Conservation (phyloP, 2,888 invertebrate species). For the Morpho achilles region DNA sequence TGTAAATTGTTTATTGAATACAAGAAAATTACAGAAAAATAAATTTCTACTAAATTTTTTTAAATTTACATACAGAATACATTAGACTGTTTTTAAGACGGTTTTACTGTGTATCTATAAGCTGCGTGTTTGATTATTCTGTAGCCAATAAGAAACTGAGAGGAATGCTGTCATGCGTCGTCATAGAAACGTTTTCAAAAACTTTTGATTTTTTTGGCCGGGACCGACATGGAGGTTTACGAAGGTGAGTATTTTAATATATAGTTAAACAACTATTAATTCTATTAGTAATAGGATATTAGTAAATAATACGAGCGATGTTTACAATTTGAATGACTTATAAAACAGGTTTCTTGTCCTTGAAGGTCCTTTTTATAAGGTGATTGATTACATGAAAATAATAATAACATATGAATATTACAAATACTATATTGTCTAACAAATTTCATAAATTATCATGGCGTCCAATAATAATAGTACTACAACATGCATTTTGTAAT, state of each 20-base stretch:
- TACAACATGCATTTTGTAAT: too few species aligned
- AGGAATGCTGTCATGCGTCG: constrained; percentile 73
- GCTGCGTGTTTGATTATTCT: constrained; percentile 16
- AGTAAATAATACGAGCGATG: not conserved
- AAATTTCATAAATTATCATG: too few species aligned
- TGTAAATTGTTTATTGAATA: too few species aligned
- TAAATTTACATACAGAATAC: too few species aligned
- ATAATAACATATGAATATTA: not conserved
- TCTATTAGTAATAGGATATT: constrained; percentile 20
- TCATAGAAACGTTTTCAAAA: constrained; percentile 75
- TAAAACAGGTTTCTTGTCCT: constrained; percentile 33
- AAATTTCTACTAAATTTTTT: too few species aligned
- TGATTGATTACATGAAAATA: constrained; percentile 9
- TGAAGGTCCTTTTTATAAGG: constrained; percentile 32
- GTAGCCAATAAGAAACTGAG: constrained; percentile 48
- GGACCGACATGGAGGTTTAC: constrained; percentile 69
- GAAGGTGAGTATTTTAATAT: constrained; percentile 56
- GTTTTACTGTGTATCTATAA: too few species aligned
- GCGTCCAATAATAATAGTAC: too few species aligned
- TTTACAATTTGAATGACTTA: constrained; percentile 6
- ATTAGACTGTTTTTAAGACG: too few species aligned
- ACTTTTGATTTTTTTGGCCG: constrained; percentile 68
- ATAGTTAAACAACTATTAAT: constrained; percentile 23
- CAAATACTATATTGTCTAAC: too few species aligned
- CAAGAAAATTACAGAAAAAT: too few species aligned